These are phyloP conservation scores for Aphaenogaster rudis DNA, from an alignment of 1,140 invertebrate genomes.

Conservation along the genomic window DNA sequence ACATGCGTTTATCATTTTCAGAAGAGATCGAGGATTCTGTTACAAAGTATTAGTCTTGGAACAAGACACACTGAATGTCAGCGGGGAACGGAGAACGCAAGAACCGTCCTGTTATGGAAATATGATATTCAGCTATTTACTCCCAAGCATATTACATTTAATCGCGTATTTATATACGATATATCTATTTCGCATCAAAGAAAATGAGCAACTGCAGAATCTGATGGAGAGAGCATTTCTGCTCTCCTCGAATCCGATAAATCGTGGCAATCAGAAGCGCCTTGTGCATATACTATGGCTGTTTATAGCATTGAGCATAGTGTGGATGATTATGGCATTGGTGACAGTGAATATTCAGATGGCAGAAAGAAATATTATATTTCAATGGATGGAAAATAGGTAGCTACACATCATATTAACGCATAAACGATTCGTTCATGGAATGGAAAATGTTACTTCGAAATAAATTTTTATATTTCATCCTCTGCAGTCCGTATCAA, in stretches of 20 bases:
- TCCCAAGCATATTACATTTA: slow-evolving; percentile 93
- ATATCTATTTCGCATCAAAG: slow-evolving; percentile 92
- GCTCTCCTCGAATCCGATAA: slow-evolving; percentile 89
- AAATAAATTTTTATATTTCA: background rate
- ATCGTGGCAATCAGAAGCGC: slow-evolving; percentile 90
- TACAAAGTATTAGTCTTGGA: slow-evolving; percentile 87
- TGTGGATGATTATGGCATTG: slow-evolving; percentile 90
- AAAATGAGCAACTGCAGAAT: slow-evolving; percentile 95
- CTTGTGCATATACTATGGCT: slow-evolving; percentile 91
- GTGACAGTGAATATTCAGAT: slow-evolving; percentile 90
- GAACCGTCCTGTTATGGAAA: slow-evolving; percentile 90
- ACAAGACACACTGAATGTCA: slow-evolving; percentile 76
- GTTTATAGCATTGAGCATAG: slow-evolving; percentile 89
- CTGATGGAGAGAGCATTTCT: slow-evolving; percentile 95
- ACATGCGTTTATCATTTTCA: slow-evolving; percentile 75
- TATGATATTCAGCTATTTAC: slow-evolving; percentile 91
- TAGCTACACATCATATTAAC: slow-evolving; percentile 64
- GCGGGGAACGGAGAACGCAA: slow-evolving; percentile 82
- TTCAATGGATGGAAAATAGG: slow-evolving; percentile 89
- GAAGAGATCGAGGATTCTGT: slow-evolving; percentile 92
- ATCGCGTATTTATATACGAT: slow-evolving; percentile 92
- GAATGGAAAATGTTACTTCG: background rate
- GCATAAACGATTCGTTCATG: background rate
- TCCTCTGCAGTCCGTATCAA: slow-evolving; percentile 84
- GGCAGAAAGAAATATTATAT: slow-evolving; percentile 88